A percentile compares a stretch with the other conserved stretches of the same genome.
These are phyloP conservation scores for Catharus fuscescens DNA, from an alignment of 2,113 vertebrate species.

Conservation along the genomic window DNA sequence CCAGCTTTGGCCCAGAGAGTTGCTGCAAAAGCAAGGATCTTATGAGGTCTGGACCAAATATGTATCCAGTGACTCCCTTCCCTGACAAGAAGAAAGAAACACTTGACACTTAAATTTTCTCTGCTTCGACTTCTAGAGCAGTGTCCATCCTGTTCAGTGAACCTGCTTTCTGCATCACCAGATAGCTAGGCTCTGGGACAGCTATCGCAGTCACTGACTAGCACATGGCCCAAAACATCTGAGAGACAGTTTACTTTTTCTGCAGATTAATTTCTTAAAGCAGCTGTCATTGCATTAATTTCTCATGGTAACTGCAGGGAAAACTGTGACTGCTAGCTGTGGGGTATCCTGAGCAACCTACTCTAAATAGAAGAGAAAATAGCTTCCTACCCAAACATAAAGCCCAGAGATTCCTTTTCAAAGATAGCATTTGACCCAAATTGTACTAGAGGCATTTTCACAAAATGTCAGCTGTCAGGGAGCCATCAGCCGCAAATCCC, in stretches of 20 bases:
- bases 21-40: background rate
- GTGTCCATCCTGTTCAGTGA: background rate
- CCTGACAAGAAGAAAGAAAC: background rate
- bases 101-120: background rate
- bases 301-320: background rate
- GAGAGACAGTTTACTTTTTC: background rate
- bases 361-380: background rate
- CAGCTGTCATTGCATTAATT: accelerated
- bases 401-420: background rate
- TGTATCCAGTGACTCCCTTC: background rate
- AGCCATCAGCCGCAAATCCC: background rate
- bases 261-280: background rate
- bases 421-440: background rate
- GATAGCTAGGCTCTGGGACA: background rate
- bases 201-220: background rate
- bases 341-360: background rate
- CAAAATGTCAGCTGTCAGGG: background rate
- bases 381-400: background rate
- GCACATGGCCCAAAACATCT: background rate
- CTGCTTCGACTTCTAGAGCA: background rate
- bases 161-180: background rate
- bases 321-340: background rate
- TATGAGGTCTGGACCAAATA: background rate
- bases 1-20: background rate
- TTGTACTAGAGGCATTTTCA: background rate